Evolutionary conservation across 2,888 invertebrate species (phyloP).

Genomic region (Tanaodytes sp.): DNA sequence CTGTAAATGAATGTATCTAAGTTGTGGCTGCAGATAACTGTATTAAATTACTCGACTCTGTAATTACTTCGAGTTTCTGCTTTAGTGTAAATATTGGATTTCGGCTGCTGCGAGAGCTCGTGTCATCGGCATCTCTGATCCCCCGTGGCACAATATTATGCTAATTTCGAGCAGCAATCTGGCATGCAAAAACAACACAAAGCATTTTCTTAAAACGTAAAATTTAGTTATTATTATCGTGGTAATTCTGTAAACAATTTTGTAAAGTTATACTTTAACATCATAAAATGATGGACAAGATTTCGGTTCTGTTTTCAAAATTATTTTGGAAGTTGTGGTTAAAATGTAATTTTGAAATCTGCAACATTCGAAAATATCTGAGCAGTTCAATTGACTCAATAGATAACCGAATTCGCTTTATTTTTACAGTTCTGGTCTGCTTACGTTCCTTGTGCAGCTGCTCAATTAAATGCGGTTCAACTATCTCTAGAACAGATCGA

Average conservation of each 20-base stretch:
- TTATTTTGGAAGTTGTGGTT: too few species aligned
- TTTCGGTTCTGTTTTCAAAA: too few species aligned
- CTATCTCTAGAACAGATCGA: slow-evolving; percentile 90
- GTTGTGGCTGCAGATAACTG: slow-evolving; percentile 45
- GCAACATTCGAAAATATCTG: too few species aligned
- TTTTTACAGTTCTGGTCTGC: slow-evolving; percentile 87
- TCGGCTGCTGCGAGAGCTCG: slow-evolving; percentile 54
- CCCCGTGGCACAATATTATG: slow-evolving; percentile 56
- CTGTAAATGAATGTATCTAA: slow-evolving; percentile 37
- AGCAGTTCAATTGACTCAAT: too few species aligned
- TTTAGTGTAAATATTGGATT: slow-evolving; percentile 65
- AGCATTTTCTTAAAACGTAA: too few species aligned
- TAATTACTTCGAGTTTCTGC: slow-evolving; percentile 63
- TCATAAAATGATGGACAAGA: too few species aligned
- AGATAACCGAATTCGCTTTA: too few species aligned
- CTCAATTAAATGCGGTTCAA: slow-evolving; percentile 88
- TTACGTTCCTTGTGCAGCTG: slow-evolving; percentile 88
- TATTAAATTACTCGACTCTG: slow-evolving; percentile 58
- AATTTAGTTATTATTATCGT: too few species aligned
- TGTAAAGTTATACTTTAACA: too few species aligned
- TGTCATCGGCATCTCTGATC: slow-evolving; percentile 59
- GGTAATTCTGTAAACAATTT: too few species aligned
- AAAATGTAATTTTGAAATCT: too few species aligned
- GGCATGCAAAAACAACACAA: too few species aligned
- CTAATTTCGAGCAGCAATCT: slow-evolving; percentile 50